These are phyloP conservation scores for Hippolais icterina DNA, from an alignment of 2,113 vertebrate species.

Conservation along the genomic window DNA sequence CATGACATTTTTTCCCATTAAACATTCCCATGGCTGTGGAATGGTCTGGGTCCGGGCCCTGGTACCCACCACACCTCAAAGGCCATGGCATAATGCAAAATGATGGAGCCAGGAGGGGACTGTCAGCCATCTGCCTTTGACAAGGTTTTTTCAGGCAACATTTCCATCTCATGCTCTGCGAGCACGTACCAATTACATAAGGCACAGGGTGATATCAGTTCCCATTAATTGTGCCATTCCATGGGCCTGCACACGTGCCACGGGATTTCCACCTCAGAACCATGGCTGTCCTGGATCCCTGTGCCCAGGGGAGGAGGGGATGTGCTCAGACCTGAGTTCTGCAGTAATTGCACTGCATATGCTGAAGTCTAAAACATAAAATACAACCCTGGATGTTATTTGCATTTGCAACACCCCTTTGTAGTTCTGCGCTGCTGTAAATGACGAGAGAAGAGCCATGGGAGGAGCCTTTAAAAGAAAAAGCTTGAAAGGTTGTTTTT, in stretches of 20 bases:
- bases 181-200: background rate
- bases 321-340: background rate
- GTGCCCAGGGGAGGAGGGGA: background rate
- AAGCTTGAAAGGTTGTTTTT: slow-evolving; percentile 69
- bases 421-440: background rate
- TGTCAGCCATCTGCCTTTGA: background rate
- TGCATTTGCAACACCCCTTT: background rate
- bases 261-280: accelerated
- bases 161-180: accelerated
- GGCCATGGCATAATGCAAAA: background rate
- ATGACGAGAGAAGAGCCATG: background rate
- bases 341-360: background rate
- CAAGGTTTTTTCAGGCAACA: background rate
- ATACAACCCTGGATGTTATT: background rate
- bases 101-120: background rate
- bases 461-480: slow-evolving; percentile 27
- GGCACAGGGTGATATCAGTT: background rate
- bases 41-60: accelerated
- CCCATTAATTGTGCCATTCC: background rate
- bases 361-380: background rate
- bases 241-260: background rate
- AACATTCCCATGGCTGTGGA: background rate
- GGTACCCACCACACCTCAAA: background rate
- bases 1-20: background rate
- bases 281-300: background rate